Percentiles rank a stretch among this genome's conserved stretches.
These are phyloP conservation scores for Agrochola lota DNA, from an alignment of 2,888 invertebrate species.

Conservation along the genomic window DNA sequence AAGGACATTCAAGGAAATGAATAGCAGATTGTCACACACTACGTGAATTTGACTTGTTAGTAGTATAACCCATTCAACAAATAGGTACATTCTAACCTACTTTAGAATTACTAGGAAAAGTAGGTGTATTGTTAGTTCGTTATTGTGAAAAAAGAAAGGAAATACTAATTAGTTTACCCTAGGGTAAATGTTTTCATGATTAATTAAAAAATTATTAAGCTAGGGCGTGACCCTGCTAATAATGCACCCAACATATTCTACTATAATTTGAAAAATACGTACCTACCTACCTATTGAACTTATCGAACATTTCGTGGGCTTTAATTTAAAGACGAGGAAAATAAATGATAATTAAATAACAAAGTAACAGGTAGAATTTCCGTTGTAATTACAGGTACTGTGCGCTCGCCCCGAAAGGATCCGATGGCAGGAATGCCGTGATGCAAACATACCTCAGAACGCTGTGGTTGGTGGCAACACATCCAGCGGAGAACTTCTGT, in stretches of 20 bases:
- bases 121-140: neutral
- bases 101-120: neutral
- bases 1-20: neutral
- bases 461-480: constrained; percentile 89
- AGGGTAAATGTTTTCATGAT: neutral
- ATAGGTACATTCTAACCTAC: neutral
- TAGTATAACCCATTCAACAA: too few relatives aligned
- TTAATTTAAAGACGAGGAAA: neutral
- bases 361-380: neutral
- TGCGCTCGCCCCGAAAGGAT: constrained; percentile 82
- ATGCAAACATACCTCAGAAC: constrained; percentile 86
- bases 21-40: neutral
- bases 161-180: neutral
- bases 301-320: too few relatives aligned
- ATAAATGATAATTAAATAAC: neutral
- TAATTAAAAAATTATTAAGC: too few relatives aligned
- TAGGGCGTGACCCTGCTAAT: too few relatives aligned
- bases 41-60: neutral
- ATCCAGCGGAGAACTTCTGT: constrained; percentile 85
- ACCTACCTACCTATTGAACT: neutral
- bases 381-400: constrained; percentile 75
- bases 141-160: neutral
- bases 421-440: constrained; percentile 86
- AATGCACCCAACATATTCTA: too few relatives aligned
- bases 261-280: neutral